Percentiles rank a stretch among this genome's conserved stretches.
Conservation (phyloP, 2,888 invertebrate species). For the Pteria penguin region DNA sequence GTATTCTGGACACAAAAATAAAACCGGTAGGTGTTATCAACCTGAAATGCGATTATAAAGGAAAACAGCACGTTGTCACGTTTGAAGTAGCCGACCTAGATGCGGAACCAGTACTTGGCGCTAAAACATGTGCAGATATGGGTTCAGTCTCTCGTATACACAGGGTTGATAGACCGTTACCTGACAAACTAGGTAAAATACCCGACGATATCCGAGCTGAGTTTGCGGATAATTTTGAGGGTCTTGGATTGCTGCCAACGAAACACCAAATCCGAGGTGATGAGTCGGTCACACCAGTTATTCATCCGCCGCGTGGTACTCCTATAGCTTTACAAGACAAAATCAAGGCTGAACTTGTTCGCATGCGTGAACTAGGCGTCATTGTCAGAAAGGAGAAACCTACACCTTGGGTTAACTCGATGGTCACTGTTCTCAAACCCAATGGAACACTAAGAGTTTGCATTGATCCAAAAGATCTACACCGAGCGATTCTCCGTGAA, state of each 20-base stretch:
- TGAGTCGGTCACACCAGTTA: neutral
- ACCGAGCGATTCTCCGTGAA: slow-evolving; percentile 22
- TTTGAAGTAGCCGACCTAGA: slow-evolving; percentile 10
- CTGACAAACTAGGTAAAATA: neutral
- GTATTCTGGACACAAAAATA: slow-evolving; percentile 26
- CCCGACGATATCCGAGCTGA: neutral
- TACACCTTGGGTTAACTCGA: neutral
- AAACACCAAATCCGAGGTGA: neutral
- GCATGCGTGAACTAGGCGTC: neutral
- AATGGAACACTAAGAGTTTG: slow-evolving; percentile 48
- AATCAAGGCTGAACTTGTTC: slow-evolving; percentile 1
- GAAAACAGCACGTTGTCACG: neutral
- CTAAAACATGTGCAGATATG: neutral
- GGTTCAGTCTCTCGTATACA: neutral
- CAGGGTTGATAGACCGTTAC: neutral
- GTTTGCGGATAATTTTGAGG: slow-evolving; percentile 11
- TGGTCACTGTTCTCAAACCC: slow-evolving; percentile 12
- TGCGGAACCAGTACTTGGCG: slow-evolving; percentile 3
- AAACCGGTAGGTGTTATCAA: slow-evolving; percentile 2
- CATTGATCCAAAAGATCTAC: slow-evolving; percentile 33
- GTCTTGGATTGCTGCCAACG: neutral
- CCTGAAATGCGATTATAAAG: slow-evolving; percentile 5
- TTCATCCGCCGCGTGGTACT: neutral
- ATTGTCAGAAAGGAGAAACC: neutral
- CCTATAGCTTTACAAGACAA: neutral